Conservation (phyloP, 2,797 vertebrate genomes). For the Diglossa cyanea region DNA sequence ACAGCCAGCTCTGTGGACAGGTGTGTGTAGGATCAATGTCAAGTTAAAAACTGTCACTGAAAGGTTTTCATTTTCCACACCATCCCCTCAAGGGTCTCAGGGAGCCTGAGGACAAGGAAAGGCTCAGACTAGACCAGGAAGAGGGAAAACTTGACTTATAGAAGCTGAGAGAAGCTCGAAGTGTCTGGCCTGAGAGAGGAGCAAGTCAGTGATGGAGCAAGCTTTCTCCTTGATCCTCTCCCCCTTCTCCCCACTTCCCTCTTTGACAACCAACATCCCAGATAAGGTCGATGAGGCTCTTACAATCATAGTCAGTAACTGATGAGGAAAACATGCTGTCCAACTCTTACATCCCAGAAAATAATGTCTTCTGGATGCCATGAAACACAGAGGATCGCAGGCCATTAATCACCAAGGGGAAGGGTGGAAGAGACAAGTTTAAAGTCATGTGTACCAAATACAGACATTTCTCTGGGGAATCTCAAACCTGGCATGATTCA, state of each 20-base stretch:
- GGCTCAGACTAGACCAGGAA: background rate
- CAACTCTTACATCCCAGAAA: slow-evolving; percentile 20
- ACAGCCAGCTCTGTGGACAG: background rate
- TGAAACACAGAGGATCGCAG: slow-evolving; percentile 7
- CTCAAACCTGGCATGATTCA: slow-evolving; percentile 18
- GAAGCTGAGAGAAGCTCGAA: background rate
- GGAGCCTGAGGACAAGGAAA: background rate
- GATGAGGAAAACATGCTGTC: slow-evolving; percentile 63
- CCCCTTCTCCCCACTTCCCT: background rate
- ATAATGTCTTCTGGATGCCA: slow-evolving; percentile 32
- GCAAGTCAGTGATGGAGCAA: background rate
- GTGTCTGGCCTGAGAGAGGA: background rate
- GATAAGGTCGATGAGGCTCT: background rate
- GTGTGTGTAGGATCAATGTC: background rate
- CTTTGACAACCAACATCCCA: background rate
- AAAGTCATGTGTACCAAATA: slow-evolving; percentile 9
- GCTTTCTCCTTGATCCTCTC: background rate
- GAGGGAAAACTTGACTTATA: background rate
- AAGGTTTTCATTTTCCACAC: background rate
- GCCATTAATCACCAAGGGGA: slow-evolving; percentile 30
- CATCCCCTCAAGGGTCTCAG: background rate
- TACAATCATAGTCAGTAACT: background rate
- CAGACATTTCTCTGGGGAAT: slow-evolving; percentile 8
- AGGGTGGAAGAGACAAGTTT: background rate
- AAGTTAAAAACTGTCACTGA: background rate